Conservation (phyloP, 2,888 invertebrate species). For the Standfussiana lucernea region DNA sequence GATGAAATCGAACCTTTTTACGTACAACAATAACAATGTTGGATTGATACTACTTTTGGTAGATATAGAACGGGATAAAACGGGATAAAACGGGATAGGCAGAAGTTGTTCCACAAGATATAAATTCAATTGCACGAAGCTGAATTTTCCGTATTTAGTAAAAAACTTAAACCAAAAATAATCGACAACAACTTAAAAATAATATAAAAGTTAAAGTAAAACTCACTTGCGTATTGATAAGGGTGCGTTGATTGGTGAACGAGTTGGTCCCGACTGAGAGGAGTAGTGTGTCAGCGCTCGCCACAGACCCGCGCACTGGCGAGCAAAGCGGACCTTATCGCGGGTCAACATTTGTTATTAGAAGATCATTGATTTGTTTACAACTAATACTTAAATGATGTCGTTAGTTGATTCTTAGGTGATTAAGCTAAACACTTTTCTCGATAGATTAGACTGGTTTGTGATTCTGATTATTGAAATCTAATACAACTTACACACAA, state of each 20-base stretch:
- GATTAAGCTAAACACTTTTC: constrained; percentile 15
- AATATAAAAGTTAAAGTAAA: constrained; percentile 26
- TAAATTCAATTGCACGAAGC: background rate
- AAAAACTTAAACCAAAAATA: background rate
- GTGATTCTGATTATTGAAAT: no score
- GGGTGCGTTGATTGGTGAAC: constrained; percentile 67
- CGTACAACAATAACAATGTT: background rate
- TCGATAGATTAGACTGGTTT: background rate
- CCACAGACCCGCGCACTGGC: constrained; percentile 11
- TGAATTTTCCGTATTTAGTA: background rate
- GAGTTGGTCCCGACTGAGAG: constrained; percentile 62
- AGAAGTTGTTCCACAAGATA: background rate
- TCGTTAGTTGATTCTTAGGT: constrained; percentile 20
- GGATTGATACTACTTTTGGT: background rate
- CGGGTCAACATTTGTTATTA: constrained; percentile 55
- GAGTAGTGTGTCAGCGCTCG: constrained; percentile 32
- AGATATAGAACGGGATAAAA: no score
- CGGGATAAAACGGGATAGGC: no score
- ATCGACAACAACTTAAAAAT: constrained; percentile 1
- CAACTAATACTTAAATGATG: constrained; percentile 14
- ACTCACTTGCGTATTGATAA: constrained; percentile 74
- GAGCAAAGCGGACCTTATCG: constrained; percentile 54
- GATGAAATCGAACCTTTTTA: background rate
- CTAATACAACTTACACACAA: background rate
- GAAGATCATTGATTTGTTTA: constrained; percentile 41